Evolutionary conservation across 2,113 vertebrate species (phyloP), one percentile per base, ranked within the genome.

Genomic region (Microtus pennsylvanicus): DNA sequence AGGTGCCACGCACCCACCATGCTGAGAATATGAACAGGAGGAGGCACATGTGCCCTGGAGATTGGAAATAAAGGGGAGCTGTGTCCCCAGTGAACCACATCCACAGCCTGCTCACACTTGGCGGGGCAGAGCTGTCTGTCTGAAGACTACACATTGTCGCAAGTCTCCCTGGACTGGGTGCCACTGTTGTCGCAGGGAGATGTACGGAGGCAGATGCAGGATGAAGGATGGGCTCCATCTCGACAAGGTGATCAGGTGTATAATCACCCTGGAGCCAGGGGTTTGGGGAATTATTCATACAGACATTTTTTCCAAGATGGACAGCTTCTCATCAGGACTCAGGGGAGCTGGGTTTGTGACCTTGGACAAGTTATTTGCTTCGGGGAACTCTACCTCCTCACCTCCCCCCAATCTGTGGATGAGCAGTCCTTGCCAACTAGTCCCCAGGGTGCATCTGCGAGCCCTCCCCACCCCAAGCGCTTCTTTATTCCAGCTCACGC

Each of bases 181-280:
- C 50, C 28, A 1, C 63, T 77, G 86, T 17, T 89, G 97, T 94
- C 97, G 24, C 52, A 35, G 97, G 93, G 88, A 90, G 96, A 4
- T 5, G 26, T 94, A 74, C n/a, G 94, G 97, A 97, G 85, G 89
- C 83, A 91, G 86, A 93, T 55, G 38, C 81, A 4, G 90, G 91
- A 90, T 21, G 88, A 97, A 97, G 67, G 89, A 97, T 89, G 87
- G 0, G 95, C 35, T 97, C 82, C 14, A 21, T 81, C 97, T 97
- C 1, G 50, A 94, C 97, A 95, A 97, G 95, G 97, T 63, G 89
- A 94, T 33, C 0, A 50, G 0, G 47, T 47, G 28, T 80, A 72
- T 75, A 72, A 95, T 96, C 93, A 87, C 97, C 75, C 97, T 87
- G 42, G 0, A 78, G 90, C 0, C 0, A 91, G 92, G 75, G 96